These are phyloP conservation scores for Gasterosteus nipponicus DNA, from an alignment of 2,113 vertebrate genomes.

Conservation along the genomic window DNA sequence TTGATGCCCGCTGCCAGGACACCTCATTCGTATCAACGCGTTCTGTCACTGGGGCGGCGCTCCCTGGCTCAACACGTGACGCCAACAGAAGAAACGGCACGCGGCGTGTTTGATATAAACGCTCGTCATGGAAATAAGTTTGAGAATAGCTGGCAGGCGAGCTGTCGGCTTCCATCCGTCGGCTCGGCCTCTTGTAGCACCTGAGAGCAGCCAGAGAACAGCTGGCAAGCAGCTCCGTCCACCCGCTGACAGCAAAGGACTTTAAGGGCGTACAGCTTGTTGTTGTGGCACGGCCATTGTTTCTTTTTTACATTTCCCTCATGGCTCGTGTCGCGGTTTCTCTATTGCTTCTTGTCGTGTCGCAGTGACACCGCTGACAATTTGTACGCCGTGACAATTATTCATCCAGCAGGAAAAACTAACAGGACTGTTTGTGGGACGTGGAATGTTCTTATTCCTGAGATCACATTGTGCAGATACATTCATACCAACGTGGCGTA, in stretches of 20 bases:
- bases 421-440: slow-evolving; percentile 28
- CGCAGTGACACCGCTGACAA: slow-evolving; percentile 33
- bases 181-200: slow-evolving; percentile 45
- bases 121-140: slow-evolving; percentile 73
- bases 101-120: slow-evolving; percentile 77
- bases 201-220: slow-evolving; percentile 58
- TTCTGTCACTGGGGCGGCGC: slow-evolving; percentile 54
- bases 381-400: slow-evolving; percentile 48
- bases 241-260: slow-evolving; percentile 68
- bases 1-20: slow-evolving; percentile 66
- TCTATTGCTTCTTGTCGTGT: slow-evolving; percentile 44
- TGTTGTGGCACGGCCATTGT: slow-evolving; percentile 16
- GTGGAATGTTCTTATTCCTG: not conserved
- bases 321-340: slow-evolving; percentile 38
- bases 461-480: slow-evolving; percentile 43
- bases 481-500: slow-evolving; percentile 19
- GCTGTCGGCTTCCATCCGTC: slow-evolving; percentile 72
- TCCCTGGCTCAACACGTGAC: slow-evolving; percentile 42
- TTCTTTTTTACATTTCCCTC: slow-evolving; percentile 41
- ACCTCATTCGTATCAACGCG: slow-evolving; percentile 65
- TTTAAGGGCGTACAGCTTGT: slow-evolving; percentile 57
- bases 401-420: slow-evolving; percentile 38
- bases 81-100: slow-evolving; percentile 44
- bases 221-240: slow-evolving; percentile 43
- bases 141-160: slow-evolving; percentile 75